Base-by-base conservation (phyloP, 2,113 vertebrate genomes). In the Phalacrocorax aristotelis region DNA sequence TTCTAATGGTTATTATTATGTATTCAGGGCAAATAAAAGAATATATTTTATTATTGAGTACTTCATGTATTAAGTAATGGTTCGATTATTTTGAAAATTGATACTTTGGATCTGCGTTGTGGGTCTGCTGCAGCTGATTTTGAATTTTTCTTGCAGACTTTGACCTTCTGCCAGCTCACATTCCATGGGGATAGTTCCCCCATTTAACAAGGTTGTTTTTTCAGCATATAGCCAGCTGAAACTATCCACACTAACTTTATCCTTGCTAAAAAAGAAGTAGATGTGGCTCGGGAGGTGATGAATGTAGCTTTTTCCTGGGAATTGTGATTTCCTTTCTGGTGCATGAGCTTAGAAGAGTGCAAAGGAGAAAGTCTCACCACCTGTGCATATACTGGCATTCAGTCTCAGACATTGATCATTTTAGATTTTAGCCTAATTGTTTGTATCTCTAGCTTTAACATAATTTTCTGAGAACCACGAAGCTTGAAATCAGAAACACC, bases 31-130 rank as follows among this genome's bases (percentile, higher is more conserved):
- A 85, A 93, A 88, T 75, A 32, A 46, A 78, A 76, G 32, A 79
- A 71, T 36, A 40, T 66, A 49, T 38, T 40, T 14, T 27, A 81
- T 89, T 91, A 81, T 20, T 80, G 52, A 82, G 48, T 52, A 38
- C 8, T 85, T 70, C 27, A 46, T 58, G 19, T 82, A 25, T 79
- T 95, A 82, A 92, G 57, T 76, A 94, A 87, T 65, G 36, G 87
- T 88, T 92, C 1, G 14, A 69, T 96, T 89, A 75, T 87, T 89
- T 78, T 89, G 46, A 94, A 95, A 92, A 95, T 79, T 79, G 49
- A 92, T 76, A 55, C 19, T 92, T 93, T 76, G 65, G 29, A 49
- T 79, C 15, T 80, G 30, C 7, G 4, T 76, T 85, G 29, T 40
- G 94, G 57, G 40, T 84, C 30, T 87, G 27, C 80, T 87, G 34